These are phyloP conservation scores for Laothoe populi DNA, from an alignment of 2,888 invertebrate species.

Conservation along the genomic window DNA sequence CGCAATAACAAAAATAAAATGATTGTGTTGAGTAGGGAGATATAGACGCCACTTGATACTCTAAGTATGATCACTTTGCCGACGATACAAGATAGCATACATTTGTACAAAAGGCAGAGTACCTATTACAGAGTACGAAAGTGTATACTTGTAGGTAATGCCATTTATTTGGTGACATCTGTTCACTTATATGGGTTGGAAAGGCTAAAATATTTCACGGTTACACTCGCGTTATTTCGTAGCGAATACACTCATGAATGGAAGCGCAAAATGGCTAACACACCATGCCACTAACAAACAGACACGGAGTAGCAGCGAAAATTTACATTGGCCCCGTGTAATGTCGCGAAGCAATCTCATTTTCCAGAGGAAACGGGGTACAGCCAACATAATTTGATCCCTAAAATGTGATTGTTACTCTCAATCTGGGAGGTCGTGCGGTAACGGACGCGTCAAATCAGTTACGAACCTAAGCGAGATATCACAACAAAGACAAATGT, in stretches of 20 bases:
- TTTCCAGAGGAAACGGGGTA: slow-evolving; percentile 71
- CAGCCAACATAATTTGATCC: slow-evolving; percentile 60
- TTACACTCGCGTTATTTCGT: slow-evolving; percentile 3
- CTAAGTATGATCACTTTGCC: no score
- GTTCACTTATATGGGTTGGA: background rate
- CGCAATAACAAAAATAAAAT: no score
- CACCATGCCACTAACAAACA: slow-evolving; percentile 58
- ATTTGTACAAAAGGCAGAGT: background rate
- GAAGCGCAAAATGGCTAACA: slow-evolving; percentile 54
- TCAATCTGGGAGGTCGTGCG: slow-evolving; percentile 46
- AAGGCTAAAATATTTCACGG: slow-evolving; percentile 6
- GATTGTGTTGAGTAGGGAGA: no score
- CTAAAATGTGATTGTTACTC: slow-evolving; percentile 44
- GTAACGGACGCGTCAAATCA: slow-evolving; percentile 62
- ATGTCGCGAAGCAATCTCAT: slow-evolving; percentile 82
- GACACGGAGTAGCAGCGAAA: slow-evolving; percentile 71
- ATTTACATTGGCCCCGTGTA: slow-evolving; percentile 81
- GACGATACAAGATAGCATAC: no score
- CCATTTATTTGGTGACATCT: background rate
- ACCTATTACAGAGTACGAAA: background rate
- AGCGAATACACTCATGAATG: slow-evolving; percentile 54
- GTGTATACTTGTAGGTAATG: background rate
- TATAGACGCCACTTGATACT: no score
- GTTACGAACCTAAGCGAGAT: slow-evolving; percentile 70
- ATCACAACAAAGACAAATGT: slow-evolving; percentile 77